Evolutionary conservation across 1,140 invertebrate genomes (phyloP), one percentile per base, ranked within the genome.

Genomic region (Aphis craccivora): DNA sequence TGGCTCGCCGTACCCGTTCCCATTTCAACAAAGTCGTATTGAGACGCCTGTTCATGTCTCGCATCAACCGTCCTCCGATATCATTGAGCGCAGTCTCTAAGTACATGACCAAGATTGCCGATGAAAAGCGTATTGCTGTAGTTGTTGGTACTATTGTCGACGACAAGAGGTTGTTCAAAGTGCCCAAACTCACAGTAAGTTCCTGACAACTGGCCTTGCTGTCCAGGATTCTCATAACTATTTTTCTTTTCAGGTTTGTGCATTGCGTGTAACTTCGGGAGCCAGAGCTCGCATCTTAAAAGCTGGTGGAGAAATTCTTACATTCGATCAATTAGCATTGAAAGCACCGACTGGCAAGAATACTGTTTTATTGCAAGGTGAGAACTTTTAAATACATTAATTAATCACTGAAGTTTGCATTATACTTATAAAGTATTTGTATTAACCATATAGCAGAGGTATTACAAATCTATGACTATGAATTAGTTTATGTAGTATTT

Each of bases 11-110:
- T 95, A 99, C 99, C 60, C 97, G 97, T 95, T 96, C 98, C 93
- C 99, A 99, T 96, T 99, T 99, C 96, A 99, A 99, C 96, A 97
- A 97, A 95, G 99, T 99, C 94, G 96, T 99, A 84, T 95, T 99
- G 95, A 98, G 97, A 95, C 96, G 99, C 94, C 96, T 99, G 94
- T 99, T 99, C 95, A 99, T 99, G 99, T 99, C 98, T 95, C 98
- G 97, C 95, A 99, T 97, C 94, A 97, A 99, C 96, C 96, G 98
- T 88, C 98, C 99, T 94, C 99, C 99, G 94, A 96, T 99, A 94
- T 99, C 99, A 8, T 94, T 99, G 94, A 97, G 98, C 53, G 97
- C 98, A 94, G 95, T 99, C 94, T 97, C 96, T 8, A 96, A 97
- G 93, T 96, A 97, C 94, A 98, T 99, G 97, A 99, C 98, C 95